Conservation (phyloP, 2,888 invertebrate genomes). For the Bruchidius siliquastri region DNA sequence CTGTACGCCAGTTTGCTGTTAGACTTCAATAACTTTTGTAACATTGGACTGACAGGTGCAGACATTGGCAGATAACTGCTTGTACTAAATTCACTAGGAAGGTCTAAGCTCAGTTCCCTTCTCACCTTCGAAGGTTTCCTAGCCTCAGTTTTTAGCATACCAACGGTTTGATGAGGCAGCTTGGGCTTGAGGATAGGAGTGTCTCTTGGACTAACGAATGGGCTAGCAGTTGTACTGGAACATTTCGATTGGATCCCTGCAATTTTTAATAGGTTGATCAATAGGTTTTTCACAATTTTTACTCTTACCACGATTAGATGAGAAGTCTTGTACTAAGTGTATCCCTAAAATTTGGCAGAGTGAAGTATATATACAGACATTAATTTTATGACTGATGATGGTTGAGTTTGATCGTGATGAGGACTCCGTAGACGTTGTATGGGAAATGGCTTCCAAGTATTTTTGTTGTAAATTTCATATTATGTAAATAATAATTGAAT, state of each 20-base stretch:
- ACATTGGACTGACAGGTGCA: conserved; percentile 64
- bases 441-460: no score
- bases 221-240: conserved; percentile 68
- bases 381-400: no score
- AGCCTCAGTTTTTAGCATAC: conserved; percentile 24
- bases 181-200: conserved; percentile 66
- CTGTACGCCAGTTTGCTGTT: conserved; percentile 50
- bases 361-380: no score
- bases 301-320: no score
- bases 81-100: conserved; percentile 26
- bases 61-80: conserved; percentile 56
- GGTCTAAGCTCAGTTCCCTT: conserved; percentile 35
- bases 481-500: no score
- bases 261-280: neutral
- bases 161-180: conserved; percentile 53
- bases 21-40: conserved; percentile 51
- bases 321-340: no score
- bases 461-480: no score
- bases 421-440: no score
- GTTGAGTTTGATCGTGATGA: no score
- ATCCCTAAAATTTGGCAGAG: no score
- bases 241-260: conserved; percentile 52
- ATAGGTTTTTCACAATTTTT: no score
- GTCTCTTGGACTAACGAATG: conserved; percentile 74
- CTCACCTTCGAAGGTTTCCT: conserved; percentile 33